A percentile compares a stretch with the other conserved stretches of the same genome.
Conservation (phyloP, 2,113 vertebrate species). For the Actenoides hombroni region DNA sequence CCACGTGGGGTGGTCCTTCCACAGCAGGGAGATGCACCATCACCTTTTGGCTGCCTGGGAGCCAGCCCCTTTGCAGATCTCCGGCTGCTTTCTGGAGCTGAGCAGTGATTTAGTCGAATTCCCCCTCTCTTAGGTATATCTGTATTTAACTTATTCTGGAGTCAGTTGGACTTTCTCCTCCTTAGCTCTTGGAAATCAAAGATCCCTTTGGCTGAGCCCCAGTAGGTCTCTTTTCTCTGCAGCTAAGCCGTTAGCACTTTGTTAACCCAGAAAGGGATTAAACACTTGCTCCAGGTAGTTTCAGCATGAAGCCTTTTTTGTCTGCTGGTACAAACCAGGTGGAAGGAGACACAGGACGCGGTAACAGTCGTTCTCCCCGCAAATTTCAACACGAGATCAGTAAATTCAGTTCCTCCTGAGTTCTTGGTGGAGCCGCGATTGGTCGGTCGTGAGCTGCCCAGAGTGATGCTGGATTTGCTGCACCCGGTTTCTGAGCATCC, state of each 20-base stretch:
- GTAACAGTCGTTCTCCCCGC: neutral
- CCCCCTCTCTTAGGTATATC: neutral
- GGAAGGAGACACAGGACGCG: neutral
- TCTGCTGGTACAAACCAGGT: neutral
- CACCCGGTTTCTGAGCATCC: neutral
- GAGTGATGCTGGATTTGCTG: neutral
- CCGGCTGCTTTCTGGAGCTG: neutral
- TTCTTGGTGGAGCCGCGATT: neutral
- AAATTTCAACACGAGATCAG: fast-evolving
- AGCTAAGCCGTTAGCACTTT: neutral
- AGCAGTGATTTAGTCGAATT: neutral
- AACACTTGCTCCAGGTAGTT: neutral
- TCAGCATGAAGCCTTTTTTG: neutral
- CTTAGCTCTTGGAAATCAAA: neutral
- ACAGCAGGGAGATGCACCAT: fast-evolving
- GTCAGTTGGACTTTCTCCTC: neutral
- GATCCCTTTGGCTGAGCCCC: neutral
- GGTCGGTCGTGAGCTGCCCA: fast-evolving
- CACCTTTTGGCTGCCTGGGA: neutral
- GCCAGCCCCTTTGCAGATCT: neutral
- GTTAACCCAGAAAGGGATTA: neutral
- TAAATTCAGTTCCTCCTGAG: neutral
- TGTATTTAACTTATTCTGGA: neutral
- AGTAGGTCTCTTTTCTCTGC: neutral
- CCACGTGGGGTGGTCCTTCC: neutral